Evolutionary conservation across 2,797 vertebrate genomes (phyloP).

Genomic region (Helicolenus hilgendorfi): DNA sequence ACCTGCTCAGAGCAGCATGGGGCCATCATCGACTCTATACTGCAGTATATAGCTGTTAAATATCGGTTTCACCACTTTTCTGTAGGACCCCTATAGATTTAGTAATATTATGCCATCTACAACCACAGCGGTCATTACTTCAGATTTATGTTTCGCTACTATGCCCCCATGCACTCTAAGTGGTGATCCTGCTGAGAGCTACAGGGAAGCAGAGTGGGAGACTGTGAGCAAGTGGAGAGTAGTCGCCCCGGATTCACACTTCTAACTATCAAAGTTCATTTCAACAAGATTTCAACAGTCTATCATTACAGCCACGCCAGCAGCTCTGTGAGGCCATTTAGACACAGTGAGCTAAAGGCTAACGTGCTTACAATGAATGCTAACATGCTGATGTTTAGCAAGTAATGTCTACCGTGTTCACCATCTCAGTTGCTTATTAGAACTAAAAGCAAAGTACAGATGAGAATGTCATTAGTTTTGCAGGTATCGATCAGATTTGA

Average conservation of each 20-base stretch:
- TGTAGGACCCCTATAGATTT: constrained; percentile 41
- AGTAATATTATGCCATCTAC: constrained; percentile 44
- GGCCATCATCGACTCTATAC: constrained; percentile 26
- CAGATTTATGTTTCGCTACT: constrained; percentile 46
- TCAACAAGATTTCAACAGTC: not conserved
- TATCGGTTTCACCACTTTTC: constrained; percentile 48
- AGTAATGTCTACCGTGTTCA: not conserved
- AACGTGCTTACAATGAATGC: not conserved
- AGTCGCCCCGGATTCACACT: not conserved
- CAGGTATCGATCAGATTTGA: not conserved
- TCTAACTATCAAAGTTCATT: constrained; percentile 14
- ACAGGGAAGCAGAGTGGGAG: constrained; percentile 15
- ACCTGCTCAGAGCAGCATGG: constrained; percentile 17
- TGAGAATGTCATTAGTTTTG: not conserved
- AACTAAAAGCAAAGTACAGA: not conserved
- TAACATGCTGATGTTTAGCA: not conserved
- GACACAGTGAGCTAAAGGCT: not conserved
- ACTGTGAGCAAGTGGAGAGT: not conserved
- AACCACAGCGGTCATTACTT: constrained; percentile 42
- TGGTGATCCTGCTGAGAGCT: constrained; percentile 29
- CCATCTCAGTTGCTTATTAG: not conserved
- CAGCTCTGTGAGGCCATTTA: not conserved
- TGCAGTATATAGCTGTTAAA: constrained; percentile 49
- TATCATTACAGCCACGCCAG: not conserved
- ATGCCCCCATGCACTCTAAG: not conserved